These are phyloP conservation scores for Hystrix cristata DNA, from an alignment of 2,113 vertebrate genomes.

Conservation along the genomic window DNA sequence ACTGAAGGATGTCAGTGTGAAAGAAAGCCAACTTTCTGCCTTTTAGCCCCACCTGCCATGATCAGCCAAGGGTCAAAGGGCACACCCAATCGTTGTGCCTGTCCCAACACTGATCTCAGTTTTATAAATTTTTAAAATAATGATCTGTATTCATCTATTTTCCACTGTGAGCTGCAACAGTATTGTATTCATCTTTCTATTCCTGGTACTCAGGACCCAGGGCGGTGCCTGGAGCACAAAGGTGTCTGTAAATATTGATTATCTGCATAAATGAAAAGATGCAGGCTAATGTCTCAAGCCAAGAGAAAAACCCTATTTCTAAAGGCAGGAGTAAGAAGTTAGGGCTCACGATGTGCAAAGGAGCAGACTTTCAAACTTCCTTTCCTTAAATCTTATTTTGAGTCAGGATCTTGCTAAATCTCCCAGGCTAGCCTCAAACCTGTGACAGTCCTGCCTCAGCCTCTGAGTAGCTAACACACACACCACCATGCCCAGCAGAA, in stretches of 20 bases:
- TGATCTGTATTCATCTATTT: neutral
- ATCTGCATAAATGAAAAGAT: neutral
- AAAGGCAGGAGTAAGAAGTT: rapidly evolving
- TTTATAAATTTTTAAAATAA: neutral
- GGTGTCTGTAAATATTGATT: neutral
- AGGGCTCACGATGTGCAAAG: neutral
- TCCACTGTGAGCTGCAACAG: neutral
- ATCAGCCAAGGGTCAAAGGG: neutral
- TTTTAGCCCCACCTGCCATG: neutral
- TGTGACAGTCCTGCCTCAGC: neutral
- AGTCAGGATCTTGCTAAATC: neutral
- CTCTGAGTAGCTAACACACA: neutral
- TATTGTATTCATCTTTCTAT: neutral
- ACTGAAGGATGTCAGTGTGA: neutral
- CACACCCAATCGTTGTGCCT: neutral
- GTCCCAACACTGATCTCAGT: neutral
- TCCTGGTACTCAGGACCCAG: neutral
- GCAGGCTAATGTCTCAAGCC: neutral
- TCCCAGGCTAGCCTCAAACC: neutral
- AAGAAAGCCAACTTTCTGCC: neutral
- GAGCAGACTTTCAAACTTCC: neutral
- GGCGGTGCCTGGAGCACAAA: neutral
- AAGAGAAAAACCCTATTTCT: neutral
- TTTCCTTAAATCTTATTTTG: neutral
- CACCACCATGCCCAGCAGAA: neutral